A percentile compares a stretch with the other conserved stretches of the same genome.
Evolutionary conservation across 2,797 vertebrate species (phyloP).

Genomic region (Sebastes minor): DNA sequence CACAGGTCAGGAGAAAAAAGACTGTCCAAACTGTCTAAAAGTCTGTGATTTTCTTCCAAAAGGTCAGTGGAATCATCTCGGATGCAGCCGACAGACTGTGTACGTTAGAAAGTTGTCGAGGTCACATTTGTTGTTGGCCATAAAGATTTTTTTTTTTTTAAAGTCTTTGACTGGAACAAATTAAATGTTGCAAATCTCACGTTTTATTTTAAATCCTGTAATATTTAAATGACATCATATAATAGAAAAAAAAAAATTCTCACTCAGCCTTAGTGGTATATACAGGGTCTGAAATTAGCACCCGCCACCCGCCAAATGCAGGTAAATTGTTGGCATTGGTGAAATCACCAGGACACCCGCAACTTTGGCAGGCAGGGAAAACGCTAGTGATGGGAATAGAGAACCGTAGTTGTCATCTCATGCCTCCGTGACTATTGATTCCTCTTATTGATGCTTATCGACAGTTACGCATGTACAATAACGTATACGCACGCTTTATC

Average conservation of each 20-base stretch:
- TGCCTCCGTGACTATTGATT: too few relatives aligned
- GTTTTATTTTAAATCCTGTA: background rate
- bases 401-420: too few relatives aligned
- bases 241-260: background rate
- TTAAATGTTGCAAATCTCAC: background rate
- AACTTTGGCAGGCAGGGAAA: too few relatives aligned
- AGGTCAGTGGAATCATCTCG: background rate
- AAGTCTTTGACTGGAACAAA: background rate
- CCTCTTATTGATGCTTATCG: too few relatives aligned
- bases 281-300: too few relatives aligned
- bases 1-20: conserved; percentile 30
- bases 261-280: background rate
- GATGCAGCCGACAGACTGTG: background rate
- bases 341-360: too few relatives aligned
- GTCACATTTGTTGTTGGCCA: background rate
- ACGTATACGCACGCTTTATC: too few relatives aligned
- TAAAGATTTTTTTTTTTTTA: background rate
- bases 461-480: too few relatives aligned
- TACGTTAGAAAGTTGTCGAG: background rate
- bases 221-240: background rate
- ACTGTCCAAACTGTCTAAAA: background rate
- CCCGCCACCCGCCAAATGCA: too few relatives aligned
- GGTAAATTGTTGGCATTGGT: too few relatives aligned
- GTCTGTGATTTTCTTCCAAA: background rate
- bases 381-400: too few relatives aligned